Percentiles rank a stretch among this genome's conserved stretches.
Conservation (phyloP, 2,797 vertebrate species). For the Sebastes nivosus region DNA sequence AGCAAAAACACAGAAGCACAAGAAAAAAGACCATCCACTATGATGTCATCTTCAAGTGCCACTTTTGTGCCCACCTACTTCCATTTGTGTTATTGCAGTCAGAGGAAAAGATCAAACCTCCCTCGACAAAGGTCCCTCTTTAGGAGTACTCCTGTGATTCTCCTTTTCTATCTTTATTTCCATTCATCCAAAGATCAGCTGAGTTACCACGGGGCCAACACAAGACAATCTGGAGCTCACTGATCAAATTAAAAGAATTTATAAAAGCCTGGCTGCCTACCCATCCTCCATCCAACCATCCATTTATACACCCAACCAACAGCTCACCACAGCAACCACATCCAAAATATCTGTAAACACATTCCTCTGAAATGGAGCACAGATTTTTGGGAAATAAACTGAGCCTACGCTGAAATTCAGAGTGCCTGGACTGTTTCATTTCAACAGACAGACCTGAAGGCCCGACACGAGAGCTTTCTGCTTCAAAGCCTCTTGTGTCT, state of each 20-base stretch:
- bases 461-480: not conserved
- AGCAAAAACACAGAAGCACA: not conserved
- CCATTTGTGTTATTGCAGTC: not conserved
- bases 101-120: not conserved
- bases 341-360: constrained; percentile 52
- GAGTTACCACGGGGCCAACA: not conserved
- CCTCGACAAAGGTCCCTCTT: not conserved
- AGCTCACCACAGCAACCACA: constrained; percentile 42
- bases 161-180: not conserved
- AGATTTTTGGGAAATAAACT: constrained; percentile 11
- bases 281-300: constrained; percentile 2
- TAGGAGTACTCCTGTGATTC: not conserved
- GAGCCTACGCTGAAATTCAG: not conserved
- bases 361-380: constrained; percentile 52
- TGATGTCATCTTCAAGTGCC: constrained; percentile 24
- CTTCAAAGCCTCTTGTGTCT: not conserved
- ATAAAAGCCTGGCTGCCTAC: not conserved
- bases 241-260: constrained; percentile 46
- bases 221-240: constrained; percentile 23
- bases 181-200: constrained; percentile 27
- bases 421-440: not conserved
- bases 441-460: not conserved
- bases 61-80: not conserved
- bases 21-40: not conserved
- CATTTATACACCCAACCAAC: constrained; percentile 26